These are phyloP conservation scores for Serilophus lunatus DNA, from an alignment of 2,113 vertebrate genomes.

Conservation along the genomic window DNA sequence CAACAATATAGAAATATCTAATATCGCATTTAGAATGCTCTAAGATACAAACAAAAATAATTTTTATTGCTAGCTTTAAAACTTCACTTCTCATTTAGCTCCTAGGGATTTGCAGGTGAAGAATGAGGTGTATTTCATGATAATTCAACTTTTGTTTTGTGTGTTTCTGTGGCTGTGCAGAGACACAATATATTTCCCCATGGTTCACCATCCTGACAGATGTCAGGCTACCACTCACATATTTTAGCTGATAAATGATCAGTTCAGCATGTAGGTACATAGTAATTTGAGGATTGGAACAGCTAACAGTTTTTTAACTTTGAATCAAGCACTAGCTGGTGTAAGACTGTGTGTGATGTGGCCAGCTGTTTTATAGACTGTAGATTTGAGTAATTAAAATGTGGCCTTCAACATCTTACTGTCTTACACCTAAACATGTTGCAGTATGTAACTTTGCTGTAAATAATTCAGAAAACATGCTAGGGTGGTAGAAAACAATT, in stretches of 20 bases:
- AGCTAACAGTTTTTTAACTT: not conserved
- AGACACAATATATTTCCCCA: not conserved
- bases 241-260: not conserved
- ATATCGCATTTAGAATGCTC: not conserved
- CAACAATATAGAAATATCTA: not conserved
- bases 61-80: not conserved
- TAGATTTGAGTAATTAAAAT: not conserved
- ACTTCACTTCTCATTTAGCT: not conserved
- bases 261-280: not conserved
- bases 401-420: not conserved
- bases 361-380: not conserved
- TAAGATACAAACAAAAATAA: not conserved
- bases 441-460: not conserved
- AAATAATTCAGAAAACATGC: not conserved
- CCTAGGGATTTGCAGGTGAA: not conserved
- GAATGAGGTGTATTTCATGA: not conserved
- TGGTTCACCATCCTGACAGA: not conserved
- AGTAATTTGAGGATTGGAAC: not conserved
- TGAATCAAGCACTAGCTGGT: not conserved
- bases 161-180: not conserved
- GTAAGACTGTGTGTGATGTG: not conserved
- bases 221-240: not conserved
- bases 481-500: not conserved
- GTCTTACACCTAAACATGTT: not conserved
- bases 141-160: not conserved